Conservation (phyloP, 2,888 invertebrate genomes). For the Toxonevra muliebris region DNA sequence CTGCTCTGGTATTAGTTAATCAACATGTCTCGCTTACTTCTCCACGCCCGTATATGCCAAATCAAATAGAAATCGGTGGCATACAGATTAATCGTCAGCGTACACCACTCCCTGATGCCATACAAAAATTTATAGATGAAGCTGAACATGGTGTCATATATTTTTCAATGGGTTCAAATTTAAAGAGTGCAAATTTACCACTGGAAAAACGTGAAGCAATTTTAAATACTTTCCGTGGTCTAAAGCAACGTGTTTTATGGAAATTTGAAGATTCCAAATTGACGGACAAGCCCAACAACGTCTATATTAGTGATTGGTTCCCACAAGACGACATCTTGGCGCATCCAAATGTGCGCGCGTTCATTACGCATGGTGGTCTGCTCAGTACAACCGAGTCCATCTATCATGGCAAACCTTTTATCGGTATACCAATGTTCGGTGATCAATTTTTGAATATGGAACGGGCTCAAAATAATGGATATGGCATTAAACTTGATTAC, state of each 20-base stretch:
- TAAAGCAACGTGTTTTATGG: constrained; percentile 65
- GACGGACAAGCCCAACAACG: constrained; percentile 56
- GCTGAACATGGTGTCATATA: constrained; percentile 65
- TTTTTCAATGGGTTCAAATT: constrained; percentile 66
- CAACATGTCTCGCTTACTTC: constrained; percentile 58
- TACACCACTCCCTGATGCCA: constrained; percentile 56
- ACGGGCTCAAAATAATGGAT: constrained; percentile 59
- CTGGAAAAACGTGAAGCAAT: constrained; percentile 49
- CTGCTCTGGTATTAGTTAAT: constrained; percentile 59
- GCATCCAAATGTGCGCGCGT: constrained; percentile 65
- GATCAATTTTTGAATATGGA: constrained; percentile 68
- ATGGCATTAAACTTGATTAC: constrained; percentile 53
- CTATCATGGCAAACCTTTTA: constrained; percentile 66
- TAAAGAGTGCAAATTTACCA: constrained; percentile 54
- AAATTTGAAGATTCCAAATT: constrained; percentile 62
- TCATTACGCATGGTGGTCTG: constrained; percentile 67
- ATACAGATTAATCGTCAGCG: constrained; percentile 59
- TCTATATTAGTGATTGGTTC: constrained; percentile 64
- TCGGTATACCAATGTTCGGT: constrained; percentile 67
- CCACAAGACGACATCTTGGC: constrained; percentile 66
- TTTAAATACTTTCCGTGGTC: constrained; percentile 48
- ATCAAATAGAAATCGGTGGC: constrained; percentile 64
- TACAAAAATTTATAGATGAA: constrained; percentile 61
- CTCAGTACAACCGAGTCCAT: constrained; percentile 66
- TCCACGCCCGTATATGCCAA: constrained; percentile 61